phyloP scores from a whole-genome alignment of 2,113 vertebrate genomes.

The Myanophis thanlyinensis region DNA sequence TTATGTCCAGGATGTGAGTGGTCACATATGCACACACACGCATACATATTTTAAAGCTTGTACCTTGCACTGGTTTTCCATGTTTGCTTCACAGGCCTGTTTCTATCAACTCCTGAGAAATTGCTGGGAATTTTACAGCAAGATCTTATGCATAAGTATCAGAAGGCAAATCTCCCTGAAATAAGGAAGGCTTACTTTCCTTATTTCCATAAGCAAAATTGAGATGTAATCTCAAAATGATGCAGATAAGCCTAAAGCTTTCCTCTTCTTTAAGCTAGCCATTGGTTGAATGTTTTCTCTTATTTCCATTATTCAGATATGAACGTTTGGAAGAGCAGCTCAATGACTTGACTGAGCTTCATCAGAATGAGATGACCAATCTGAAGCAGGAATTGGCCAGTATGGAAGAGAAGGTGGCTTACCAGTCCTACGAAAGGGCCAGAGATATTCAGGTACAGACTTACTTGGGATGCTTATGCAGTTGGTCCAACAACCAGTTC shows the following conservation, averaged over 20 bases:
- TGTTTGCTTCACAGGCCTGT: background rate
- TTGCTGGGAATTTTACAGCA: background rate
- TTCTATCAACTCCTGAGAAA: background rate
- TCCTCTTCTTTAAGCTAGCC: background rate
- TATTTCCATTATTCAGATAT: conserved; percentile 70
- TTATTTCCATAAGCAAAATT: background rate
- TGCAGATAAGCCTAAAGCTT: background rate
- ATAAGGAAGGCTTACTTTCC: background rate
- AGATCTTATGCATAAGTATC: background rate
- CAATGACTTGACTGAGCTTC: conserved; percentile 94
- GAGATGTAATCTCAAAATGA: background rate
- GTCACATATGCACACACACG: background rate
- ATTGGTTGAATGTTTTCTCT: background rate
- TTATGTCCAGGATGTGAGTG: background rate
- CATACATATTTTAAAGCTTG: background rate
- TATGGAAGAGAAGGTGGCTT: conserved; percentile 99
- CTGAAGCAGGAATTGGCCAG: conserved; percentile 98
- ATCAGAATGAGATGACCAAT: conserved; percentile 99
- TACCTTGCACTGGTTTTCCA: background rate
- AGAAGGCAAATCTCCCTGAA: background rate
- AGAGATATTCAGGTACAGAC: conserved; percentile 92
- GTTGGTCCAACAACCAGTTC: too few species aligned
- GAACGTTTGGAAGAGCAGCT: conserved; percentile 97
- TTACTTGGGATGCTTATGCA: rapidly evolving
- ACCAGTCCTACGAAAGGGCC: conserved; percentile 97